Conservation (phyloP, 2,113 vertebrate genomes). For the Clarias batrachus region DNA sequence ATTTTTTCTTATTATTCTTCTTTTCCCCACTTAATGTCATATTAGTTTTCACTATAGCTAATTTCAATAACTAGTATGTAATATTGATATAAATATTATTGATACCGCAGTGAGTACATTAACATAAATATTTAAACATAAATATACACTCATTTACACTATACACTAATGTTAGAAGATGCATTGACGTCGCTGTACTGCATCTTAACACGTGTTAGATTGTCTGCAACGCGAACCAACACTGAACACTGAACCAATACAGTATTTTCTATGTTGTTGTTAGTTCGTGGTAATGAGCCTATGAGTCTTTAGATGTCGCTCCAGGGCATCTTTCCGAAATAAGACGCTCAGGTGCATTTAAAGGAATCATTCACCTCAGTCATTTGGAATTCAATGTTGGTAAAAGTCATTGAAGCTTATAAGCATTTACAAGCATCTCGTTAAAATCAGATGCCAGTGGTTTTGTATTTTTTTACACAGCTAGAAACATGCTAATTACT, state of each 20-base stretch:
- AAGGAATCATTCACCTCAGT: background rate
- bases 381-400: background rate
- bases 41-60: background rate
- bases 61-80: background rate
- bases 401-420: background rate
- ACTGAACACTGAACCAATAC: no score
- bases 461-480: background rate
- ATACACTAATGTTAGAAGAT: background rate
- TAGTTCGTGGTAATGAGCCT: background rate
- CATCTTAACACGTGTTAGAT: background rate
- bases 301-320: slow-evolving; percentile 30
- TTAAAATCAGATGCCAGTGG: background rate
- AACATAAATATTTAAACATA: background rate
- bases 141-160: background rate
- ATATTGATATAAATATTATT: background rate
- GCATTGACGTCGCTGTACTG: no score
- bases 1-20: no score
- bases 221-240: background rate
- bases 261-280: background rate
- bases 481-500: background rate
- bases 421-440: background rate
- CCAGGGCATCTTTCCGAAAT: background rate
- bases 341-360: background rate
- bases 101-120: background rate
- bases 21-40: no score